Conservation (phyloP, 2,888 invertebrate genomes). For the Trilocha varians region DNA sequence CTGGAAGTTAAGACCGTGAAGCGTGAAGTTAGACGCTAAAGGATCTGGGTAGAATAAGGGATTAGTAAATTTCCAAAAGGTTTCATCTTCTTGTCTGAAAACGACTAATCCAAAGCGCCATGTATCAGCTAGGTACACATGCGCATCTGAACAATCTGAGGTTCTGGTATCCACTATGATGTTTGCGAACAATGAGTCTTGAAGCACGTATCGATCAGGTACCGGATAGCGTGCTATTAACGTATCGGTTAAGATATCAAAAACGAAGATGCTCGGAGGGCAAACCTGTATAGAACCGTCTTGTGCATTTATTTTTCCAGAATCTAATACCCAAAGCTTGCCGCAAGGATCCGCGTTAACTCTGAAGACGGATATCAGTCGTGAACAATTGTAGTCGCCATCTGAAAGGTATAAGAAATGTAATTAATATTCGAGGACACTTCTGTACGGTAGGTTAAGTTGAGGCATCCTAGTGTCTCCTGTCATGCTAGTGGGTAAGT, state of each 20-base stretch:
- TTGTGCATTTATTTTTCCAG: constrained; percentile 81
- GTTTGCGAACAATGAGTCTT: constrained; percentile 79
- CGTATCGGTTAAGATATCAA: constrained; percentile 78
- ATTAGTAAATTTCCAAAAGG: constrained; percentile 78
- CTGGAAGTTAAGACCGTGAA: constrained; percentile 83
- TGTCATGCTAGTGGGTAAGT: no score
- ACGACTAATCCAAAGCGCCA: constrained; percentile 78
- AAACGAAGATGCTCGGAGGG: constrained; percentile 81
- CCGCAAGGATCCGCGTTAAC: constrained; percentile 82
- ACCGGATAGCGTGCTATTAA: constrained; percentile 76
- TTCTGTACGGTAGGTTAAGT: no score
- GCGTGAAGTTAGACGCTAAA: constrained; percentile 79
- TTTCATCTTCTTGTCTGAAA: constrained; percentile 72
- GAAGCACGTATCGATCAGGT: constrained; percentile 76
- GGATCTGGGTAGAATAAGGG: constrained; percentile 82
- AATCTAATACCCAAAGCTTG: constrained; percentile 86
- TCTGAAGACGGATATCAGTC: constrained; percentile 84
- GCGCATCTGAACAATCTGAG: constrained; percentile 74
- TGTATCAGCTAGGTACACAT: constrained; percentile 80
- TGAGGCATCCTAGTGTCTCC: no score
- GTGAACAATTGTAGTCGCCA: constrained; percentile 68
- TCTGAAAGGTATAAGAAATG: constrained; percentile 20
- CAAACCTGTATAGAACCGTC: constrained; percentile 78
- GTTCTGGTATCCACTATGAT: constrained; percentile 76
- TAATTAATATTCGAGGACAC: no score